Evolutionary conservation across 1,140 invertebrate species (phyloP).

Genomic region (Apocrypta bakeri): DNA sequence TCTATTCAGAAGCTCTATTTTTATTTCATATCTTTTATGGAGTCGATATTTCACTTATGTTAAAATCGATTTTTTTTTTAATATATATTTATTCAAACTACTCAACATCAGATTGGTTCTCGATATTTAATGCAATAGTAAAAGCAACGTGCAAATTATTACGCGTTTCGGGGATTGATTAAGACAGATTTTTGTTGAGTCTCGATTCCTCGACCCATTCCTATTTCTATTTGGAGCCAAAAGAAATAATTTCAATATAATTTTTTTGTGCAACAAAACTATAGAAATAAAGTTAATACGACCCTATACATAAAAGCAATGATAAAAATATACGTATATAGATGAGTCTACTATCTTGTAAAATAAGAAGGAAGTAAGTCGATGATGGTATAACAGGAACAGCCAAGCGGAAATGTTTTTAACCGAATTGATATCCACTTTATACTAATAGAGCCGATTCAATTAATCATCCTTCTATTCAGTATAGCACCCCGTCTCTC

Average conservation of each 20-base stretch:
- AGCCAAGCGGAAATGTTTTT: slow-evolving; percentile 29
- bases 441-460: slow-evolving; percentile 46
- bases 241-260: too few relatives aligned
- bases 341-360: not conserved
- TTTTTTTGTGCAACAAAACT: too few relatives aligned
- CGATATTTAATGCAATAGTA: too few relatives aligned
- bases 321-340: not conserved
- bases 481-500: not conserved
- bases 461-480: slow-evolving; percentile 45
- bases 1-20: not conserved
- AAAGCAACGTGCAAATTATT: too few relatives aligned
- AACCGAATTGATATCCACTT: slow-evolving; percentile 52
- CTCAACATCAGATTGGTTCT: not conserved
- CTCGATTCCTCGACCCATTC: too few relatives aligned
- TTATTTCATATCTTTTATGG: not conserved
- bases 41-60: not conserved
- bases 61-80: too few relatives aligned
- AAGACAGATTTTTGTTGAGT: too few relatives aligned
- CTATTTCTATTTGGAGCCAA: too few relatives aligned
- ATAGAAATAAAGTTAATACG: too few relatives aligned
- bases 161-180: too few relatives aligned
- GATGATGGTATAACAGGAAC: not conserved
- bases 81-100: too few relatives aligned
- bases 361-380: not conserved
- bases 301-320: too few relatives aligned